Evolutionary conservation across 2,113 vertebrate species (phyloP), one percentile per base, ranked within the genome.

Genomic region (Potamarius usumacintae): DNA sequence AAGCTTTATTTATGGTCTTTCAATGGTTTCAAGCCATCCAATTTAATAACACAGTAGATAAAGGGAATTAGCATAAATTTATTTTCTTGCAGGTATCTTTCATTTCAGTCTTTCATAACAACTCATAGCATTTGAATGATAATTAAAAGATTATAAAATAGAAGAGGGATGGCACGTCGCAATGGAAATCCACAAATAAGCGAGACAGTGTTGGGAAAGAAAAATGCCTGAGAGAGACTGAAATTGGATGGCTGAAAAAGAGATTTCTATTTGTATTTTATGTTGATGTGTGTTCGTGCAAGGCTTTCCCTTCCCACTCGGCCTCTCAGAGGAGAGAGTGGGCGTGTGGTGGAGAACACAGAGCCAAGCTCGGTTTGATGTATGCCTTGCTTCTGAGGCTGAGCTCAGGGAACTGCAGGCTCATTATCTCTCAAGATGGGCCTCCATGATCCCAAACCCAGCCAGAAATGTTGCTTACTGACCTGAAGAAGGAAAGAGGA

Each of bases 41-140:
- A 17, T 85, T 88, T 81, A 52, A 77, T 82, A 86, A 72, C 30
- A n/a, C 17, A 1, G 30, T 9, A 58, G n/a, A 89, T 82, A 82
- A 62, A 72, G 52, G 20, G 65, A 85, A 85, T 87, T 90, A 88
- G 83, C 80, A 69, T 85, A 58, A 77, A 89, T 52, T 11, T 34
- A 86, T 89, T 88, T 87, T 82, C 86, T 85, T 72, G 34, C 60
- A 77, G 50, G 82, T 85, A 88, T 89, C 85, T 85, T 78, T 48
- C 63, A 25, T 76, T 88, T 65, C 76, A 87, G 67, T 82, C 78
- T 80, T 84, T 80, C 83, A 85, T 83, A 89, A 89, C 57, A 81
- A 86, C 67, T 82, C 81, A 52, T 52, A 27, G 34, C 77, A 85
- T 90, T 88, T 86, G 85, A 90, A 90, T 89, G 82, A 85, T 67